Evolutionary conservation across 2,113 vertebrate genomes (phyloP), one percentile per base, ranked within the genome.

Genomic region (Sus scrofa): DNA sequence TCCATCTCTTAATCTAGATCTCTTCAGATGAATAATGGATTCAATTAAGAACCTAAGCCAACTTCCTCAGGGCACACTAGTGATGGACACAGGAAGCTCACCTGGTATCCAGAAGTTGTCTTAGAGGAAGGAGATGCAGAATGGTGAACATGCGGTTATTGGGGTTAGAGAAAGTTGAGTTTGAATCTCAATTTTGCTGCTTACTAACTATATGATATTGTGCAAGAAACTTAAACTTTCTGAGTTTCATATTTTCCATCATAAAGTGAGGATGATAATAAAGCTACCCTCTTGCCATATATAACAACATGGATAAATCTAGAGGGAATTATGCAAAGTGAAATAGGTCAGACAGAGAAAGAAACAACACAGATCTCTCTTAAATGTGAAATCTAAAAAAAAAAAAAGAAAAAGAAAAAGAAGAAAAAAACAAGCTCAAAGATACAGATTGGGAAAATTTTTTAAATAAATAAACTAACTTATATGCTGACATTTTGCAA

Each of bases 181-280:
- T 37, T 54, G 56, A 74, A 24, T 84, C 26, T 73, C 44, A 8
- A 7, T 56, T 96, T 94, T 92, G 52, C 32, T 82, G 30, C 20
- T 62, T 85, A 70, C 5, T 62, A 39, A 52, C 10, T 89, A 20
- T 4, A 16, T 62, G 27, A 63, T 74, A 82, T 56, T 63, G 20
- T 34, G 18, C 32, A 97, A 79, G 19, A 50, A 37, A 50, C 39
- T 92, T 86, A 68, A 88, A 84, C 27, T 54, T 81, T 65, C 1
- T 26, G 1, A 20, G 12, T 7, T 86, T 86, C 12, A 67, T 39
- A 56, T 58, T 86, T 67, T 91, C 20, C 8, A 78, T 71, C 6
- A 9, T 39, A 84, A 89, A 88, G 54, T 65, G 16, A 95, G 82
- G 18, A 56, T 86, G 86, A 60, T 84, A 87, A 70, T 52, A 74